Evolutionary conservation across 2,797 vertebrate species (phyloP), one percentile per base, ranked within the genome.

Genomic region (Brotula barbata): DNA sequence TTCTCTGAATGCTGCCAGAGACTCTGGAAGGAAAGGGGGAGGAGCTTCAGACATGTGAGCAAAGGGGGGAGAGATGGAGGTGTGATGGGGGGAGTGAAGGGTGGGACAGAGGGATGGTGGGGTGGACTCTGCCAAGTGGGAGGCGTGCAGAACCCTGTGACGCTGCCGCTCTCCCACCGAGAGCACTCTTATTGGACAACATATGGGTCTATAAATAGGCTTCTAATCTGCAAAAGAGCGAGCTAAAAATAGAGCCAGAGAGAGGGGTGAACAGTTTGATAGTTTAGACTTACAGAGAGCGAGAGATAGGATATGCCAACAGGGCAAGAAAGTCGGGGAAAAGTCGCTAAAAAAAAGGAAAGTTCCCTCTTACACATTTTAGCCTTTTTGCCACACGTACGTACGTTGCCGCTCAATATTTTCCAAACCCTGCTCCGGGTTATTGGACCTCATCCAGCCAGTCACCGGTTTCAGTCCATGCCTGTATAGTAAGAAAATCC

Each of bases 181-280:
- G 80, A 74, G 75, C 49, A 62, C 65, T 86, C 87, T 81, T 70
- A 90, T 90, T 90, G 87, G 88, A 81, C 81, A 67, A 78, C 81
- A 79, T 69, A 50, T 68, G 61, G 56, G 42, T 68, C 91, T 90
- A 91, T 89, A 90, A 92, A 92, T 92, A 92, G 88, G 57, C 68
- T 48, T 71, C 75, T 88, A 86, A 91, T 91, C 82, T 89, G 85
- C 54, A 37, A 90, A 85, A 83, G 73, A 78, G 67, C 84, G 75
- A 41, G 75, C 86, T 91, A 89, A 87, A 91, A 91, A 91, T 90
- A 90, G 81, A 77, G 68, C 42, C 52, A 55, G 61, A 53, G 76
- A 66, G 55, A 47, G 45, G 51, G 34, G 43, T 58, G 42, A 75
- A 16, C 25, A 51, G 64, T 72, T 64, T 43, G 58, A 61, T 52